Evolutionary conservation across 2,797 vertebrate species (phyloP), one percentile per base, ranked within the genome.

Genomic region (Diplodus puntazzo): DNA sequence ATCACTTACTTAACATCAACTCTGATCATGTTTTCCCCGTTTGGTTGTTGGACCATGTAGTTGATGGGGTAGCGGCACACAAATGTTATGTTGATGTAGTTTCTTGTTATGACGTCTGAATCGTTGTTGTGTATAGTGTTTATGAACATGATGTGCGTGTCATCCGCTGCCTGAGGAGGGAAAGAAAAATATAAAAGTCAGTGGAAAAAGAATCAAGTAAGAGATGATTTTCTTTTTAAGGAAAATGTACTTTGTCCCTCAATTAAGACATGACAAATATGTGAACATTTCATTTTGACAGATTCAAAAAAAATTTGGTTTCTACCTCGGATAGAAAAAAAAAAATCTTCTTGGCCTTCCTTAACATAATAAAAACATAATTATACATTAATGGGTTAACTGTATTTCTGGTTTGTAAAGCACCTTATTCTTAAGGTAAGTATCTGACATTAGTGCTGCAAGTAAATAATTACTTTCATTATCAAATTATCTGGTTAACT

Each of bases 101-200:
- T 95, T 86, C 96, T 95, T 10, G 94, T 96, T 77, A 95, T 94
- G 16, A 85, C 14, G 1, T 93, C 93, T 0, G 94, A 92, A 11
- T 95, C 89, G 20, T 96, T 96, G 74, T 95, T 96, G 85, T 94
- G 94, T 84, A 95, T 95, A 4, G 94, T 95, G 88, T 96, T 97
- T 2, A 78, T 90, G 87, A 97, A 96, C 95, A 96, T 93, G 81
- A 94, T 94, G 85, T 94, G 90, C 13, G 91, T 88, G 1, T 94
- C 92, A 81, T 95, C 89, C 0, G 95, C 96, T 45, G 86, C 81
- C 96, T 97, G 74, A 6, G 69, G 55, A 73, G 20, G 80, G 64
- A 75, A 23, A 59, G 2, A 69, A 1, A 66, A n/a, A 58, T 0
- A 53, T 1, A 25, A 43, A 58, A 12, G 8, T 25, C n/a, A 20